Conservation (phyloP, 2,888 invertebrate species). For the Archips xylosteana region DNA sequence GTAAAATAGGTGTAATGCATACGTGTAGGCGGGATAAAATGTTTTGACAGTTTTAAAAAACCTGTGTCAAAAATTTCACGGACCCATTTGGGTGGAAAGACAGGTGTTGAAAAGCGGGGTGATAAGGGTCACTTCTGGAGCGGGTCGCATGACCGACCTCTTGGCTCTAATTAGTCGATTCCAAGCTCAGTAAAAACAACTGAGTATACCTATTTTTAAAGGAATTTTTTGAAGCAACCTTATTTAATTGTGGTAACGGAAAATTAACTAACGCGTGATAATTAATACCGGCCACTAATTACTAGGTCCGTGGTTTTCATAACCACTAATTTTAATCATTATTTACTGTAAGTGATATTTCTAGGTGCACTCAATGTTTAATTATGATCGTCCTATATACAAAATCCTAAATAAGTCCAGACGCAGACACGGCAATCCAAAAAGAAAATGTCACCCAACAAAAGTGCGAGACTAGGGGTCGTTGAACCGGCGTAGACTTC, state of each 20-base stretch:
- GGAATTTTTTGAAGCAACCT: conserved; percentile 3
- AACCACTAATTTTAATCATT: conserved; percentile 29
- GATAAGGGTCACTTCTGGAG: conserved; percentile 62
- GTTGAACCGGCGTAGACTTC: conserved; percentile 57
- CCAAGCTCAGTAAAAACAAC: conserved; percentile 43
- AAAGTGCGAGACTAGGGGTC: conserved; percentile 65
- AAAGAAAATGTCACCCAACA: conserved; percentile 79
- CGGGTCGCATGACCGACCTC: conserved; percentile 50
- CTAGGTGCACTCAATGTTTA: conserved; percentile 10
- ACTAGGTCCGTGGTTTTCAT: conserved; percentile 13
- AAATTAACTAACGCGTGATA: conserved; percentile 20
- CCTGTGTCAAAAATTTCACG: conserved; percentile 56
- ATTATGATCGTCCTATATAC: conserved; percentile 32
- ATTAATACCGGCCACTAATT: conserved; percentile 19
- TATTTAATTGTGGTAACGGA: conserved; percentile 39
- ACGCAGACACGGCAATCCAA: conserved; percentile 70
- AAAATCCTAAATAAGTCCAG: conserved; percentile 70
- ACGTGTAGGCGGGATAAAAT: conserved; percentile 41
- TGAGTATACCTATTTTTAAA: conserved; percentile 25
- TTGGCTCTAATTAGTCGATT: conserved; percentile 57
- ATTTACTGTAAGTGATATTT: not conserved
- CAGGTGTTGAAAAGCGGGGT: conserved; percentile 64
- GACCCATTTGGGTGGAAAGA: conserved; percentile 46
- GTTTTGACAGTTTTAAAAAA: conserved; percentile 63
- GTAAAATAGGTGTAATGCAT: conserved; percentile 11